Evolutionary conservation across 30 jellyfish, hydroid and myxozoan species (phyloP).

Genomic region (Aurelia coerulea): DNA sequence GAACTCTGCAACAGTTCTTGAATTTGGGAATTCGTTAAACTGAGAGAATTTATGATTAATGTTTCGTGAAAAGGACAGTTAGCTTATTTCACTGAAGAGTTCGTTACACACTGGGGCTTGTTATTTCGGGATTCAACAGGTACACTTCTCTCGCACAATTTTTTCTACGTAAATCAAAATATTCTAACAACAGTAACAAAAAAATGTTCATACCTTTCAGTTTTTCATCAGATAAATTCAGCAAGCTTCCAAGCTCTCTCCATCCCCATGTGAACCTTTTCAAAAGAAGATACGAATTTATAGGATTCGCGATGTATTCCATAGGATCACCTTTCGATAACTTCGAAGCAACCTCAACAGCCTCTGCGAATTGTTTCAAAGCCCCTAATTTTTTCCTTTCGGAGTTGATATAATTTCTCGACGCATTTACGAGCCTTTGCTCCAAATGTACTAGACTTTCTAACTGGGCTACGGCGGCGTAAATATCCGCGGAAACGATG

Average conservation of each 20-base stretch:
- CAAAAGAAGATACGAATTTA: conserved; percentile 85
- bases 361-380: conserved; percentile 79
- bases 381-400: conserved; percentile 78
- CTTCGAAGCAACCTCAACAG: conserved; percentile 79
- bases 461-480: conserved; percentile 83
- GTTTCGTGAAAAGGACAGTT: no score
- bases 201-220: conserved; percentile 59
- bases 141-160: no score
- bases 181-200: no score
- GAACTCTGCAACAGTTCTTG: no score
- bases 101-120: no score
- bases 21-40: no score
- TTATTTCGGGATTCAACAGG: no score
- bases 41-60: no score
- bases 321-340: conserved; percentile 84
- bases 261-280: conserved; percentile 98
- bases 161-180: no score
- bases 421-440: conserved; percentile 72
- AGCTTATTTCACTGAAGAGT: no score
- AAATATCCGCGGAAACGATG: conserved; percentile 54
- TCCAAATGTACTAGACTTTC: conserved; percentile 81
- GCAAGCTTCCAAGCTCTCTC: conserved; percentile 80
- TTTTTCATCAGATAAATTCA: conserved; percentile 73
- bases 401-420: conserved; percentile 59
- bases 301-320: conserved; percentile 89